A percentile compares a stretch with the other conserved stretches of the same genome.
phyloP scores from a whole-genome alignment of 37 sponge, comb jelly and placozoan genomes.

The Bolinopsis microptera region DNA sequence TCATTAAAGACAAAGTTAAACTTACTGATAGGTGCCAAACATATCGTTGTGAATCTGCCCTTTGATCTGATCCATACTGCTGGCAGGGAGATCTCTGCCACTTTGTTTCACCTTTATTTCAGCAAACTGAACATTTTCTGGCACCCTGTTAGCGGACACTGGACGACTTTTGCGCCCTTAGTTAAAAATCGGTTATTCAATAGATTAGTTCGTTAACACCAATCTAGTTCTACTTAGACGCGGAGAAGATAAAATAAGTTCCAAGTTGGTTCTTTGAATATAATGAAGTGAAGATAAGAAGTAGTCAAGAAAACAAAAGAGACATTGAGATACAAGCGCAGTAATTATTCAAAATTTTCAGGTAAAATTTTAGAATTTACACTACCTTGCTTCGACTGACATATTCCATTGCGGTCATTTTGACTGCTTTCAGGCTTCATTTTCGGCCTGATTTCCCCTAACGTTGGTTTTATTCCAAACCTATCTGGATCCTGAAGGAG shows the following conservation, averaged over 20 bases:
- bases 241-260: too few relatives aligned
- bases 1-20: too few relatives aligned
- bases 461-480: conserved; percentile 48
- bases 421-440: neutral
- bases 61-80: neutral
- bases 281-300: too few relatives aligned
- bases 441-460: neutral
- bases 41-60: conserved; percentile 14
- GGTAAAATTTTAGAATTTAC: too few relatives aligned
- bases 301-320: too few relatives aligned
- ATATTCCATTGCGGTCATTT: neutral
- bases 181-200: neutral
- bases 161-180: conserved; percentile 41
- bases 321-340: too few relatives aligned
- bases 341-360: too few relatives aligned
- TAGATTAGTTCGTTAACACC: too few relatives aligned
- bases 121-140: conserved; percentile 54
- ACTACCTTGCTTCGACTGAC: neutral
- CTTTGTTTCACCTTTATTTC: conserved; percentile 54
- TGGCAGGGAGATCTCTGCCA: neutral
- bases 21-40: conserved; percentile 58
- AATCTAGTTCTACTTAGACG: too few relatives aligned
- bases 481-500: conserved; percentile 51
- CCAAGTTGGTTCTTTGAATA: too few relatives aligned
- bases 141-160: conserved; percentile 51